A percentile compares a stretch with the other conserved stretches of the same genome.
Conservation (phyloP, 2,797 vertebrate species). For the Corythornis leucogaster region DNA sequence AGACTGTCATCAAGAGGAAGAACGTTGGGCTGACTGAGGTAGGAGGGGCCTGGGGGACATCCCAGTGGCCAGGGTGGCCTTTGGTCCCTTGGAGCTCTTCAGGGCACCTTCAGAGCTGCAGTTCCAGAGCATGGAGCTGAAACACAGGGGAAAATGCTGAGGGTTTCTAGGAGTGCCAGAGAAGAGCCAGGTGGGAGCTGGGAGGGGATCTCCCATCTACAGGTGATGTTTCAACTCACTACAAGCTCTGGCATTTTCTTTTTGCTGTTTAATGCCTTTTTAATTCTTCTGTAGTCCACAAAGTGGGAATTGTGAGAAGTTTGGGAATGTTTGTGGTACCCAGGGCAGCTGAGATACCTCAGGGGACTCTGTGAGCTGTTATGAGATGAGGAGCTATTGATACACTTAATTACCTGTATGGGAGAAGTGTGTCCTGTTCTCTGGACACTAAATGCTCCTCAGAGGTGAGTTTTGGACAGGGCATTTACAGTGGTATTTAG, state of each 20-base stretch:
- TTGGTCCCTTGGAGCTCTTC: background rate
- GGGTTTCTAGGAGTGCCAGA: background rate
- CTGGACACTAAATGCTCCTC: background rate
- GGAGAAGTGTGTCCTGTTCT: background rate
- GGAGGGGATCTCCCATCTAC: fast-evolving
- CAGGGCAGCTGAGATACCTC: background rate
- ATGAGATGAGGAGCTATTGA: background rate
- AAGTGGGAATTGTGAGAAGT: background rate
- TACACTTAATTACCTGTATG: background rate
- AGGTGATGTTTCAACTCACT: background rate
- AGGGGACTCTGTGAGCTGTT: background rate
- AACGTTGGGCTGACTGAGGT: slow-evolving; percentile 95
- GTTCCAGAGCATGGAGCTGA: background rate
- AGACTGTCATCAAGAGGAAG: slow-evolving; percentile 95
- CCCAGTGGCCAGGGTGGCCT: background rate
- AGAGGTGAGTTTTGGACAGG: background rate
- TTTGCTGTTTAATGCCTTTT: fast-evolving
- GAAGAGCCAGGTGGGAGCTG: background rate
- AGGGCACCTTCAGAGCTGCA: background rate
- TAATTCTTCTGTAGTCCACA: background rate
- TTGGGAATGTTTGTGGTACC: background rate
- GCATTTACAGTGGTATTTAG: background rate
- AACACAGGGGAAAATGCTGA: background rate
- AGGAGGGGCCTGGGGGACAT: background rate
- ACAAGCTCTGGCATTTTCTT: background rate